Base-by-base conservation (phyloP, 2,797 vertebrate genomes). In the Gymnodraco acuticeps region DNA sequence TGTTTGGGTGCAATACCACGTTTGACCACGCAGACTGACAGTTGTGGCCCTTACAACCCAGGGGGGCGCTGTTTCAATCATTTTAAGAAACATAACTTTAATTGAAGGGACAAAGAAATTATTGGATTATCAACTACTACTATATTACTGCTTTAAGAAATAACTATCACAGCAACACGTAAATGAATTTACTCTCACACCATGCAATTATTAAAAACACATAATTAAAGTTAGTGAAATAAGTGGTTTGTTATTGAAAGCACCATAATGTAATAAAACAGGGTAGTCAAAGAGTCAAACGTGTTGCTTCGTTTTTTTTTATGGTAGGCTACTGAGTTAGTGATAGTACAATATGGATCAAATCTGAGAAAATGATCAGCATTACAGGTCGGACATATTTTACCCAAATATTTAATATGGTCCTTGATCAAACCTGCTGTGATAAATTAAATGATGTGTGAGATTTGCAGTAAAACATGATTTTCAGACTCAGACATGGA, bases 401-500 rank as follows among this genome's bases (percentile, higher is more conserved):
- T 47, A 31, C 43, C 16, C 60, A 62, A n/a, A 52, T 42, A 52
- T 65, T 42, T 52, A 14, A 11, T 9, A 12, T 38, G 33, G 33
- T 16, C 11, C 7, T 31, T 2, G 2, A 52, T 52, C 12, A 23
- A 27, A 51, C 7, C 7, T 59, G n/a, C 8, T 45, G 33, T 1
- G 47, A 60, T 31, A 58, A 19, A 60, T 43, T 1, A 58, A 31
- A 60, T 43, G 2, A n/a, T 13, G 14, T 41, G 10, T 19, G 3
- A 2, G 11, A 27, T 27, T 0, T 5, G 7, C 19, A 62, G 11
- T 50, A 4, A 43, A 47, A 45, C 5, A 58, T 27, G 1, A 5
- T 61, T 23, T 14, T 31, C 5, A 84, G 20, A 77, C 20, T 70
- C 50, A 82, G 63, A 68, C 83, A 75, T 5, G 10, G 20, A 75